A percentile compares a stretch with the other conserved stretches of the same genome.
phyloP scores from a whole-genome alignment of 2,113 vertebrate species.

The Silurus glanis region DNA sequence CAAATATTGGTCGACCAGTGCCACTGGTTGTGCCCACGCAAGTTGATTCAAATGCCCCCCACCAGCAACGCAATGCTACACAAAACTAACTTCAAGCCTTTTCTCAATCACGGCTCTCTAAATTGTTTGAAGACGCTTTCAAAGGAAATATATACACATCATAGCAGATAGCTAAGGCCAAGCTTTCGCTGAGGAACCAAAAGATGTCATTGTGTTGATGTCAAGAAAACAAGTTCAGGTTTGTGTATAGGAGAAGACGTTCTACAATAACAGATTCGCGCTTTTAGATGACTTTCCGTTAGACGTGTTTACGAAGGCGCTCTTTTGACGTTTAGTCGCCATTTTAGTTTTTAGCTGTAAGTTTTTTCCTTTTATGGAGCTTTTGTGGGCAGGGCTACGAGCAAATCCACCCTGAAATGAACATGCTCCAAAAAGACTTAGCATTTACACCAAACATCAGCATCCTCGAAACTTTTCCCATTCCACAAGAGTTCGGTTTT shows the following conservation, averaged over 20 bases:
- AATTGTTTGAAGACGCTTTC: no score
- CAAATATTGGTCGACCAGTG: no score
- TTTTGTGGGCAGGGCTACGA: not conserved
- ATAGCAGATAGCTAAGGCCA: not conserved
- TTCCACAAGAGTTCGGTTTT: not conserved
- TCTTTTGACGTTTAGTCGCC: no score
- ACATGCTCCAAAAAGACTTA: no score
- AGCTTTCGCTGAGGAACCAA: not conserved
- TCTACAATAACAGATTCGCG: not conserved
- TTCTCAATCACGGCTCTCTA: not conserved
- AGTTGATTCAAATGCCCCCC: not conserved
- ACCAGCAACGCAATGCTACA: not conserved
- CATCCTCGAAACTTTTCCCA: not conserved
- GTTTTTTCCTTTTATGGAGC: not conserved
- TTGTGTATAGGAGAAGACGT: not conserved
- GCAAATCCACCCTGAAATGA: not conserved
- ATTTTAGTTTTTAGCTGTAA: not conserved
- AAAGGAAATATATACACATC: not conserved
- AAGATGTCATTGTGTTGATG: not conserved
- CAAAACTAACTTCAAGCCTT: not conserved
- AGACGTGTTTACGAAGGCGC: not conserved
- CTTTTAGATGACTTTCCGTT: not conserved
- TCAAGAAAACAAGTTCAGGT: no score
- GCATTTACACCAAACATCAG: not conserved
- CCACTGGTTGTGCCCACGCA: not conserved